phyloP scores from a whole-genome alignment of 2,113 vertebrate species.

The Canis aureus region DNA sequence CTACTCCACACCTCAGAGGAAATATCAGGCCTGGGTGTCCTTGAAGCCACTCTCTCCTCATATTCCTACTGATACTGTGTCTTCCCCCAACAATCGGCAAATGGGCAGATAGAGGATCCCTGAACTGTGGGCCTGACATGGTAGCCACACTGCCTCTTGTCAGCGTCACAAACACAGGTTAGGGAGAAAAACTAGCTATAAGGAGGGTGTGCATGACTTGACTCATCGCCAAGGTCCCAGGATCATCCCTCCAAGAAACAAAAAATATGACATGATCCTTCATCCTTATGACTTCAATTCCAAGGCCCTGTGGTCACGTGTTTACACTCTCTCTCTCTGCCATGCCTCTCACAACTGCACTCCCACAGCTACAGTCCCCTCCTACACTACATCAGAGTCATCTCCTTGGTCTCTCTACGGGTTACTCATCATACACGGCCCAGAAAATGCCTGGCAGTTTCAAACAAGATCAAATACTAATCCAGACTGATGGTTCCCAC shows the following conservation, averaged over 20 bases:
- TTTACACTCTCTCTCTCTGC: background rate
- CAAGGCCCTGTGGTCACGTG: background rate
- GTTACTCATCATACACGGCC: background rate
- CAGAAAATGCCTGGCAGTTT: background rate
- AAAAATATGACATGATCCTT: background rate
- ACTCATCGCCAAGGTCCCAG: background rate
- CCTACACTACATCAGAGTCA: background rate
- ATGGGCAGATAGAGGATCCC: background rate
- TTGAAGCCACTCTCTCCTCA: background rate
- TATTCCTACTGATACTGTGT: background rate
- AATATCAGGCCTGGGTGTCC: background rate
- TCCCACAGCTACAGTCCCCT: background rate
- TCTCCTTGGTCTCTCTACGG: background rate
- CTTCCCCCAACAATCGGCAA: background rate
- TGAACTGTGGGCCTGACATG: background rate
- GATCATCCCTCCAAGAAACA: background rate
- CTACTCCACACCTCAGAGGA: background rate
- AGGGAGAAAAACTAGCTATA: background rate
- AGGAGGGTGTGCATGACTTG: background rate
- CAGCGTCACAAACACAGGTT: background rate
- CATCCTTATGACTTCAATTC: background rate
- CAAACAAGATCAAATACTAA: background rate
- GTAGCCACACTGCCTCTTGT: background rate
- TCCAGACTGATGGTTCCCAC: background rate
- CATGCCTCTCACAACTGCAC: background rate